Conservation (phyloP, 2,797 vertebrate genomes). For the Apogon talboti region DNA sequence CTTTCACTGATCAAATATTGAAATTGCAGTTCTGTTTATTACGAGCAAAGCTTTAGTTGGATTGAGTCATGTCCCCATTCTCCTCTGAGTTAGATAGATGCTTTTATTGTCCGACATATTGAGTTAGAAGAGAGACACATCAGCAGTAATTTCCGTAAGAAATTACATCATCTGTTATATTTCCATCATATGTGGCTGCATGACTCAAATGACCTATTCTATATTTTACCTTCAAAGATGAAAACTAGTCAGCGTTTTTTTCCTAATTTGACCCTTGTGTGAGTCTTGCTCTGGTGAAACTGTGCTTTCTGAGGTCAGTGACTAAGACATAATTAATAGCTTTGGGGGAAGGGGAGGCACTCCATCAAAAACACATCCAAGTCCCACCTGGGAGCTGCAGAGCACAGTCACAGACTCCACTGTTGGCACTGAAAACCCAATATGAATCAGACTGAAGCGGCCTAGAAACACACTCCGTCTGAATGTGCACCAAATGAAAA, state of each 20-base stretch:
- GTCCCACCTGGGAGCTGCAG: constrained; percentile 60
- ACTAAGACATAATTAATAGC: constrained; percentile 58
- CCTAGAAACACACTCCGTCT: neutral
- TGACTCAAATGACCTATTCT: constrained; percentile 52
- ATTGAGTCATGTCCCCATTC: too few relatives aligned
- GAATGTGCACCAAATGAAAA: neutral
- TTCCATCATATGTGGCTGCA: constrained; percentile 6
- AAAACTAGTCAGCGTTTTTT: constrained; percentile 39
- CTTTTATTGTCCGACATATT: too few relatives aligned
- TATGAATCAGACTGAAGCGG: constrained; percentile 27
- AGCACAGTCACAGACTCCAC: constrained; percentile 43
- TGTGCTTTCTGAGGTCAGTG: constrained; percentile 51
- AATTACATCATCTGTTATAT: neutral
- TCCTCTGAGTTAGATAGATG: too few relatives aligned
- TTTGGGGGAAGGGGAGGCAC: constrained; percentile 34
- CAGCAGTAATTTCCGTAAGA: constrained; percentile 25
- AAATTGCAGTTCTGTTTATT: too few relatives aligned
- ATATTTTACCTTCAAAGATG: constrained; percentile 47
- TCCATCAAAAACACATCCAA: constrained; percentile 39
- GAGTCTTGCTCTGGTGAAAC: constrained; percentile 12
- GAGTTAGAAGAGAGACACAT: neutral
- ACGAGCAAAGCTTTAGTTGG: too few relatives aligned
- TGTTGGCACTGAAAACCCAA: constrained; percentile 44
- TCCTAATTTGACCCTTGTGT: constrained; percentile 31
- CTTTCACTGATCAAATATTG: too few relatives aligned